phyloP scores from a whole-genome alignment of 1,140 invertebrate species.

The Habropoda laboriosa region DNA sequence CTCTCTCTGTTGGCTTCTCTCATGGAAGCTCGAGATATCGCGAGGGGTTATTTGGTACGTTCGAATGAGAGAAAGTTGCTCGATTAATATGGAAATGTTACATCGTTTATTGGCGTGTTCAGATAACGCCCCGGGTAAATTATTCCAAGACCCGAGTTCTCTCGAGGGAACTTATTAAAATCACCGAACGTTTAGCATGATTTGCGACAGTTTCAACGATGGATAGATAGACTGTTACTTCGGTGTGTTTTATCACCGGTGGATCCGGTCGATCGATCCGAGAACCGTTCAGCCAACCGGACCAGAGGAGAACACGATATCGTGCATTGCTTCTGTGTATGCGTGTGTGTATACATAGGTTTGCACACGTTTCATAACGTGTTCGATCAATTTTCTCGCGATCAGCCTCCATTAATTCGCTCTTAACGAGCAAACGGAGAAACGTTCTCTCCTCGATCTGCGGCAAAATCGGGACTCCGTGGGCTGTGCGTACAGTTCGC shows the following conservation, averaged over 20 bases:
- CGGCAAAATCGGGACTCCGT: neutral
- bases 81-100: conserved; percentile 23
- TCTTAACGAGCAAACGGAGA: neutral
- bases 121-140: neutral
- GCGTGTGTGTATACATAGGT: too few species aligned
- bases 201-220: conserved; percentile 6
- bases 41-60: neutral
- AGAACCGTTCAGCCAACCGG: conserved; percentile 6
- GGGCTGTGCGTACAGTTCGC: neutral
- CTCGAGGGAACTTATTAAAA: neutral
- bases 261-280: neutral
- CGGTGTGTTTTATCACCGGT: too few species aligned
- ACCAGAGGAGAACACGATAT: conserved; percentile 5
- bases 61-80: conserved; percentile 4
- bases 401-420: neutral
- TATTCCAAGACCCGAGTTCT: neutral
- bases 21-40: too few species aligned
- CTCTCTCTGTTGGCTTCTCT: too few species aligned
- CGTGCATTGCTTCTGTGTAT: neutral
- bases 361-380: neutral
- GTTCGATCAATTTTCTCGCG: conserved; percentile 11
- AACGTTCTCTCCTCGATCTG: neutral
- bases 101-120: conserved; percentile 20
- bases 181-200: neutral
- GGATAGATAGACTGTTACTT: neutral